Evolutionary conservation across 2,113 vertebrate genomes (phyloP), one percentile per base, ranked within the genome.

Genomic region (Cyanocitta stelleri): DNA sequence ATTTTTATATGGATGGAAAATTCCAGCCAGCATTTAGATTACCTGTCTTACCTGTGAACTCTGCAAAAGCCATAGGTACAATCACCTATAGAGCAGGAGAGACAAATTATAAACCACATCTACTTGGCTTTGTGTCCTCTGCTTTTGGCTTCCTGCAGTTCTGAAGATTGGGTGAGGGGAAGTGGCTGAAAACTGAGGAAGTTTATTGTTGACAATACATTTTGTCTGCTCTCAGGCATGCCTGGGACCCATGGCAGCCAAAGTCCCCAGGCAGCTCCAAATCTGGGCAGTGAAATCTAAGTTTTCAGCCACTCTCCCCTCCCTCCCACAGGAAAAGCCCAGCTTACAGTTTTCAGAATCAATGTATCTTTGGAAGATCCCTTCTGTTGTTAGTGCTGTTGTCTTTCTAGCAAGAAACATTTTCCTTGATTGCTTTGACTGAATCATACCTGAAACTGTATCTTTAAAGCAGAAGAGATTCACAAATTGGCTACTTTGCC

Each of bases 171-270:
- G 44, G 20, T 81, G 54, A 75, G 74, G 80, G 88, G 90, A 95
- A 94, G 61, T 44, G 68, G 61, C 76, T 75, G 68, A 84, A 94
- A 90, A 84, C 75, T 37, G 80, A 90, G 96, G 95, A 94, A 95
- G 73, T 86, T 94, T 75, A 72, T 44, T 93, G 82, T 96, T 86
- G 85, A 84, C 83, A 84, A 72, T 71, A 71, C 22, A 1, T 81
- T 86, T 93, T 72, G 32, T 84, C 73, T 87, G 48, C 72, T 86
- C 76, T 93, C 73, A 49, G 82, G 30, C 87, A 49, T 86, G 75
- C 48, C n/a, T 77, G 82, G 73, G 61, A 61, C 85, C 52, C 75
- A 61, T 68, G 68, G 44, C 49, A 49, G 48, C 48, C 48, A 24
- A 49, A 92, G 64, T 67, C 76, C 67, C 48, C 13, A 67, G 21